Conservation (phyloP, 2,797 vertebrate species). For the Morelia viridis region DNA sequence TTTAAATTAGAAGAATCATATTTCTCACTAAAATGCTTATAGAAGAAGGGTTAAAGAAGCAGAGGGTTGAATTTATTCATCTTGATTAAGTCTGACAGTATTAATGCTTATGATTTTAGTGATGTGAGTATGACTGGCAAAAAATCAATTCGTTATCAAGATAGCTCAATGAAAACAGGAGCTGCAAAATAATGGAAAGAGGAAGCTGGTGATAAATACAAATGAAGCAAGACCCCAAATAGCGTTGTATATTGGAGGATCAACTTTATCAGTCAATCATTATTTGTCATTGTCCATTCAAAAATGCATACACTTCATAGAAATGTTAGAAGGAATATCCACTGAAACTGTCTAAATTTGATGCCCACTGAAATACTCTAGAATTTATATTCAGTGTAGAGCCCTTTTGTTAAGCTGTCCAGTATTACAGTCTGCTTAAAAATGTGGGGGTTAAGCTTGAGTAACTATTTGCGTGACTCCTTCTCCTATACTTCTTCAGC, state of each 20-base stretch:
- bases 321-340: neutral
- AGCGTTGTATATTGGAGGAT: slow-evolving; percentile 12
- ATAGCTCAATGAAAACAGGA: slow-evolving; percentile 18
- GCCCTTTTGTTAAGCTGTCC: neutral
- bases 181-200: slow-evolving; percentile 2
- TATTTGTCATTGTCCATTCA: slow-evolving; percentile 4
- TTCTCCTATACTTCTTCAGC: neutral
- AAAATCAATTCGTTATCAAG: slow-evolving; percentile 25
- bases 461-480: neutral
- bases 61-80: neutral
- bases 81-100: neutral
- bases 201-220: slow-evolving; percentile 6
- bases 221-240: slow-evolving; percentile 14
- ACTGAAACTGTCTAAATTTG: neutral
- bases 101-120: slow-evolving; percentile 24
- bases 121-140: neutral
- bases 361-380: neutral
- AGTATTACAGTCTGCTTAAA: neutral
- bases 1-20: neutral
- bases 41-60: neutral
- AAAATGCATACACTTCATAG: neutral
- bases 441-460: neutral
- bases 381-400: neutral
- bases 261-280: slow-evolving; percentile 12
- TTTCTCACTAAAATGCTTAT: slow-evolving; percentile 8